A percentile compares a stretch with the other conserved stretches of the same genome.
Evolutionary conservation across 1,140 invertebrate genomes (phyloP).

Genomic region (Lerema accius): DNA sequence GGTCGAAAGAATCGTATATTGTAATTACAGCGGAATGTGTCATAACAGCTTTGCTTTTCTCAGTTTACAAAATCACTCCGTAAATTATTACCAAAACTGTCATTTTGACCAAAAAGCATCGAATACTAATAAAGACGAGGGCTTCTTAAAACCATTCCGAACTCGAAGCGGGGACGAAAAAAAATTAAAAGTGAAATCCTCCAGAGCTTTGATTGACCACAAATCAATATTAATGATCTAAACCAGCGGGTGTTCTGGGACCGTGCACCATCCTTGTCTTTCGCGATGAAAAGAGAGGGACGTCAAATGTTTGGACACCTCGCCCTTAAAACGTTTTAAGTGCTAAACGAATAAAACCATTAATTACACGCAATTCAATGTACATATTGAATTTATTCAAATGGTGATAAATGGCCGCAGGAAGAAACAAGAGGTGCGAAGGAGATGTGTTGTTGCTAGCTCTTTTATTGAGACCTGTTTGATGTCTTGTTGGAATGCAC

Average conservation of each 20-base stretch:
- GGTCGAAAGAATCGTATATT: constrained; percentile 31
- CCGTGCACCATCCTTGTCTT: constrained; percentile 48
- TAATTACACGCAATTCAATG: constrained; percentile 81
- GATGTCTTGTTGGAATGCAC: constrained; percentile 55
- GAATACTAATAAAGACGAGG: constrained; percentile 59
- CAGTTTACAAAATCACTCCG: constrained; percentile 25
- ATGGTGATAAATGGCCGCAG: constrained; percentile 77
- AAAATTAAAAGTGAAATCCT: constrained; percentile 81
- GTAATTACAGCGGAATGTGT: constrained; percentile 34
- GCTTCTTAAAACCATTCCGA: constrained; percentile 62
- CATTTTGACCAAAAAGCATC: constrained; percentile 50
- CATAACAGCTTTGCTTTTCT: constrained; percentile 24
- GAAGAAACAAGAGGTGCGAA: constrained; percentile 73
- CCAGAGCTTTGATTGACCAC: constrained; percentile 80
- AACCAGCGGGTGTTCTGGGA: constrained; percentile 73
- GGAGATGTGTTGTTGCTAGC: constrained; percentile 46
- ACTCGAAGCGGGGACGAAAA: constrained; percentile 57
- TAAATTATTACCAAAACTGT: constrained; percentile 37
- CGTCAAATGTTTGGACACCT: constrained; percentile 75
- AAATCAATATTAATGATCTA: constrained; percentile 82
- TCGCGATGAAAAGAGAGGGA: constrained; percentile 45
- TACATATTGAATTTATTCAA: constrained; percentile 83
- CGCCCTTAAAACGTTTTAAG: constrained; percentile 81
- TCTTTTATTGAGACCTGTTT: constrained; percentile 45
- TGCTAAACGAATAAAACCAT: constrained; percentile 83